phyloP scores from a whole-genome alignment of 2,113 vertebrate species.

The Theristicus caerulescens region DNA sequence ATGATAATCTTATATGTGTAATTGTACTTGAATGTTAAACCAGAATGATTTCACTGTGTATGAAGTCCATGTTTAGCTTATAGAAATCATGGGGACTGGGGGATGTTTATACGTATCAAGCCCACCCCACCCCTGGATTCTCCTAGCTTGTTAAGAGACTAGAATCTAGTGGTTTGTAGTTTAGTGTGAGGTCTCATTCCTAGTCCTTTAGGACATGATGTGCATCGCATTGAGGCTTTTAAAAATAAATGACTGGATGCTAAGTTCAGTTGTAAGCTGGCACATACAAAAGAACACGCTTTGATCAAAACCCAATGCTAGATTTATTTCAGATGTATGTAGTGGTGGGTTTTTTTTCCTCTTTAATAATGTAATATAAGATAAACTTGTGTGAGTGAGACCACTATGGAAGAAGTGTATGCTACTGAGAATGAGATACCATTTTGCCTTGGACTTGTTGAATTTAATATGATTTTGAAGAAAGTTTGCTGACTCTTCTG shows the following conservation, averaged over 20 bases:
- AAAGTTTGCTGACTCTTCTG: background rate
- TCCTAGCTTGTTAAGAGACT: background rate
- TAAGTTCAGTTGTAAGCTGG: background rate
- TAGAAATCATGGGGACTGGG: background rate
- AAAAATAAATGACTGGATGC: background rate
- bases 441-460: background rate
- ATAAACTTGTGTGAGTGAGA: background rate
- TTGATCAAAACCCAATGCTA: background rate
- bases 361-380: background rate
- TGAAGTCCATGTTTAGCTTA: background rate
- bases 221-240: background rate
- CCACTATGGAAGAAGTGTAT: background rate
- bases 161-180: background rate
- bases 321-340: background rate
- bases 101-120: background rate
- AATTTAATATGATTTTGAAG: background rate
- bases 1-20: background rate
- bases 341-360: background rate
- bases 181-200: background rate
- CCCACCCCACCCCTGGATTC: rapidly evolving
- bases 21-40: background rate
- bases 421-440: background rate
- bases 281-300: background rate
- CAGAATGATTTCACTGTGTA: background rate
- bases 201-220: background rate